Percentiles rank a stretch among this genome's conserved stretches.
Evolutionary conservation across 2,797 vertebrate genomes (phyloP).

Genomic region (Catamblyrhynchus diadema): DNA sequence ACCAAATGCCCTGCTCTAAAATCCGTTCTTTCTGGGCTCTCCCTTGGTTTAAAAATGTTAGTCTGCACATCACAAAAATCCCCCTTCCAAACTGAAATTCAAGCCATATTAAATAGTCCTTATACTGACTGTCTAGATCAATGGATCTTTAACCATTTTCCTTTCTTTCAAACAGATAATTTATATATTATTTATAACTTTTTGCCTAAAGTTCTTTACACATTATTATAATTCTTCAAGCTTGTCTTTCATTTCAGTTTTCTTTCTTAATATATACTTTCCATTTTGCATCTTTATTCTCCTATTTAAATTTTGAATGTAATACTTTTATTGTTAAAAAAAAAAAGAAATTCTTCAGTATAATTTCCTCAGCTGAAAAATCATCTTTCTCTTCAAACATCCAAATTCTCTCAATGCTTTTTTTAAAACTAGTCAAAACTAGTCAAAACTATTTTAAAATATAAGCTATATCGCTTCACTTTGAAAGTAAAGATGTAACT

Average conservation of each 20-base stretch:
- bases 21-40: background rate
- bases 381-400: background rate
- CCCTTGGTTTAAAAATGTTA: background rate
- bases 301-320: background rate
- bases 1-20: background rate
- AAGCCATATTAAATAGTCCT: background rate
- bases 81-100: background rate
- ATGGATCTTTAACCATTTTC: background rate
- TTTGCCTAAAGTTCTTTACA: background rate
- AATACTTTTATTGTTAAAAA: background rate
- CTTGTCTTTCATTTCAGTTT: background rate
- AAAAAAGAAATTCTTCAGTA: background rate
- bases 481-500: background rate
- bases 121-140: background rate
- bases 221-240: background rate
- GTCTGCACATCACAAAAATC: background rate
- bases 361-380: background rate
- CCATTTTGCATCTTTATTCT: background rate
- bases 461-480: background rate
- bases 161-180: background rate
- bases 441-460: background rate
- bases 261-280: background rate
- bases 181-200: background rate
- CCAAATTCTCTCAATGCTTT: background rate
- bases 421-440: background rate